Percentiles rank a stretch among this genome's conserved stretches.
Evolutionary conservation across 2,888 invertebrate genomes (phyloP).

Genomic region (Patella caerulea): DNA sequence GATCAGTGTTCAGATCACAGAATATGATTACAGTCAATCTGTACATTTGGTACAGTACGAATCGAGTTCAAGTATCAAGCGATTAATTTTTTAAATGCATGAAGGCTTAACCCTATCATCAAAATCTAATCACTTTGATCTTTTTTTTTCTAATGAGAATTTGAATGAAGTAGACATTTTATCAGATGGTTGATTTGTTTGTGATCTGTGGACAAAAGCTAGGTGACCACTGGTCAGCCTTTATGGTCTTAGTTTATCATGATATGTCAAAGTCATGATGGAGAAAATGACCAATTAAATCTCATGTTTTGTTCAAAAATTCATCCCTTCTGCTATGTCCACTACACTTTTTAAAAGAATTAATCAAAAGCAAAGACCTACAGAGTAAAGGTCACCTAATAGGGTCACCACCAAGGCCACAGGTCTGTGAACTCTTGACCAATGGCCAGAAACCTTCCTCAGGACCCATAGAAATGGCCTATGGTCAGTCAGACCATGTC

Average conservation of each 20-base stretch:
- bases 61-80: too few species aligned
- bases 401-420: conserved; percentile 33
- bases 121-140: conserved; percentile 1
- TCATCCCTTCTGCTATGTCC: conserved; percentile 9
- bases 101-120: background rate
- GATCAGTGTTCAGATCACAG: too few species aligned
- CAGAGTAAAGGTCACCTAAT: conserved; percentile 34
- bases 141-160: background rate
- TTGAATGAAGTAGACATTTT: conserved; percentile 5
- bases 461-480: background rate
- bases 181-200: conserved; percentile 7
- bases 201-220: background rate
- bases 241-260: background rate
- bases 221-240: conserved; percentile 2
- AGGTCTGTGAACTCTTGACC: conserved; percentile 36
- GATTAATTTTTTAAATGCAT: too few species aligned
- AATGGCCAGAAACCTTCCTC: conserved; percentile 19
- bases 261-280: conserved; percentile 11
- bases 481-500: conserved; percentile 3
- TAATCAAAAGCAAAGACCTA: conserved; percentile 38
- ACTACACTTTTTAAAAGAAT: conserved; percentile 28
- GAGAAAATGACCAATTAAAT: conserved; percentile 9
- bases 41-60: too few species aligned
- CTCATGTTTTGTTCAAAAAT: conserved; percentile 9
- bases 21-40: too few species aligned